Base-by-base conservation (phyloP, 1,140 invertebrate species). In the Penaeus chinensis region DNA sequence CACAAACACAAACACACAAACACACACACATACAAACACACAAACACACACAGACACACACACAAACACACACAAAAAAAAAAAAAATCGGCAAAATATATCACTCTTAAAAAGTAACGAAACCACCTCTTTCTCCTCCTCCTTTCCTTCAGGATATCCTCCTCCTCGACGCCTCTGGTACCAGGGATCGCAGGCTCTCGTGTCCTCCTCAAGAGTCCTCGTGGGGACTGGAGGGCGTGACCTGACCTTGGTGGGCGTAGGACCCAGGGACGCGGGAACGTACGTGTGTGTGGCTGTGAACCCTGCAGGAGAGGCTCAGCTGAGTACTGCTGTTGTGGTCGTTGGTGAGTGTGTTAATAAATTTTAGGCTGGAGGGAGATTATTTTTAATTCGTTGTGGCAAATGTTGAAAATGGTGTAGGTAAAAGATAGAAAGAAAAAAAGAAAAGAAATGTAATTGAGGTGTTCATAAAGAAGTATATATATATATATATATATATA, bases 231-330 rank as follows among this genome's bases (percentile, higher is more conserved):
- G 83, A 4, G 84, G 80, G 3, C 60, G 78, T 13, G 80, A 82
- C 66, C 42, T 89, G 42, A 89, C 88, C 37, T 24, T 89, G 13
- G 84, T 82, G 54, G 79, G 84, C n/a, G 83, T 89, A 24, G 71
- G 19, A 60, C 66, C 83, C 13, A 76, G 71, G n/a, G 78, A 89
- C 27, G 88, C 65, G 2, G 88, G 88, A 20, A n/a, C 61, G 22
- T 89, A 85, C 20, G 83, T 85, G 37, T 89, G 88, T 47, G 77
- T 89, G 42, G 88, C 83, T 24, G 88, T 89, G 24, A 89, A 89
- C 54, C 88, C 88, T 3, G 88, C 88, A 16, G 88, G 88, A n/a
- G 88, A 89, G 61, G 78, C 88, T 54, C 82, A 84, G 32, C 84
- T 89, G 27, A 77, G 78, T 37, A 89, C 84, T 20, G 27, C 88